These are phyloP conservation scores for Pachyuromys duprasi DNA, from an alignment of 2,797 vertebrate genomes.

Conservation along the genomic window DNA sequence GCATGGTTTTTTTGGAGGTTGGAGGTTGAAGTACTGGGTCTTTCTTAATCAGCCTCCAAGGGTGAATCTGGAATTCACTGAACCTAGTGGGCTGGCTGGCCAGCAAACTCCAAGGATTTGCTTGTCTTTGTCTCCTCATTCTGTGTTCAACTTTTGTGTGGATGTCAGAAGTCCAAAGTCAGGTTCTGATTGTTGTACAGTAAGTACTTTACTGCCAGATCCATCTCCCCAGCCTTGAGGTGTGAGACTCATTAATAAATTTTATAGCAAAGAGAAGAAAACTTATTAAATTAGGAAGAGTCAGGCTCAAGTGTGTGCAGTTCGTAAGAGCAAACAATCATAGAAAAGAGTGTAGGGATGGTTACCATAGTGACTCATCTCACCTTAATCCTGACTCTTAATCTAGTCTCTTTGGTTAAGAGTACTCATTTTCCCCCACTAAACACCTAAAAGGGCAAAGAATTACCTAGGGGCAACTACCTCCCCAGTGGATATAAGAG, in stretches of 20 bases:
- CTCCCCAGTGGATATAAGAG: background rate
- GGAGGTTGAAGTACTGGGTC: too few species aligned
- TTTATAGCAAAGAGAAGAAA: background rate
- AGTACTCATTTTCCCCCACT: background rate
- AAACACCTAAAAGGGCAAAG: background rate
- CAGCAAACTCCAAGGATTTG: background rate
- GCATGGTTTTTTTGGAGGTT: background rate
- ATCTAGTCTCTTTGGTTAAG: background rate
- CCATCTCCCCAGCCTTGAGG: background rate
- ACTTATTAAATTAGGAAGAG: background rate
- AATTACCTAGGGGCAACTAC: background rate
- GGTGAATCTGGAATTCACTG: background rate
- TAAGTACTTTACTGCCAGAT: background rate
- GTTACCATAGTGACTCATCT: background rate
- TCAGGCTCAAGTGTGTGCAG: background rate
- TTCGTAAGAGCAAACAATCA: background rate
- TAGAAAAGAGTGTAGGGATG: background rate
- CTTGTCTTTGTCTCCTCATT: background rate
- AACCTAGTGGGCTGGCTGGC: too few species aligned
- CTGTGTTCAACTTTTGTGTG: background rate
- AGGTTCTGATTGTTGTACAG: background rate
- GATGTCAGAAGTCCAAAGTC: background rate
- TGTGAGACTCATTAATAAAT: background rate
- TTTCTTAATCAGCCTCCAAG: background rate
- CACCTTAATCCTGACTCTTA: background rate